Conservation (phyloP, 2,888 invertebrate genomes). For the Branchellion lobata region DNA sequence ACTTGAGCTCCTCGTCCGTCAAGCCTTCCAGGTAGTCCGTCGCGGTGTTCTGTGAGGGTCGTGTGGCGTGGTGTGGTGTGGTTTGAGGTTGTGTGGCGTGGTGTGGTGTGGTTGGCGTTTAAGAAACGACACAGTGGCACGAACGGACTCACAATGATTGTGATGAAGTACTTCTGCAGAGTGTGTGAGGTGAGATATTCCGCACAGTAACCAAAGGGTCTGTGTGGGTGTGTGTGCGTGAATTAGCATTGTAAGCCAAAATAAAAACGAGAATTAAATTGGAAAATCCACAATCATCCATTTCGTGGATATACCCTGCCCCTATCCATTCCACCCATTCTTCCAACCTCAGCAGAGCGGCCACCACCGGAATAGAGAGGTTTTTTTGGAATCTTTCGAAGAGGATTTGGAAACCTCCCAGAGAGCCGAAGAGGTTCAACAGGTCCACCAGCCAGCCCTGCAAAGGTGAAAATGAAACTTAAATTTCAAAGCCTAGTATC, state of each 20-base stretch:
- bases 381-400: conserved; percentile 64
- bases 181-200: conserved; percentile 86
- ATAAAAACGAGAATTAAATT: not conserved
- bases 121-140: not conserved
- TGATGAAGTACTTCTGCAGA: conserved; percentile 86
- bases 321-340: not conserved
- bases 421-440: conserved; percentile 86
- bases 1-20: conserved; percentile 90
- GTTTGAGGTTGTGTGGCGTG: not conserved
- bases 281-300: no score
- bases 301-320: not conserved
- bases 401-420: conserved; percentile 80
- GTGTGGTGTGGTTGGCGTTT: not conserved
- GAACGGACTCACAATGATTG: conserved; percentile 74
- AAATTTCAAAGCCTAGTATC: not conserved
- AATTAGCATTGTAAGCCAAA: not conserved
- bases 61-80: no score
- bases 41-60: conserved; percentile 71
- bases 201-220: conserved; percentile 88
- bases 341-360: conserved; percentile 71
- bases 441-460: conserved; percentile 92
- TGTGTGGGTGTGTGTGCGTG: conserved; percentile 54
- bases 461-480: conserved; percentile 39
- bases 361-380: conserved; percentile 75
- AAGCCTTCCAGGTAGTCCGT: conserved; percentile 73